These are phyloP conservation scores for Bombyx mandarina DNA, from an alignment of 1,140 invertebrate species.

Conservation along the genomic window DNA sequence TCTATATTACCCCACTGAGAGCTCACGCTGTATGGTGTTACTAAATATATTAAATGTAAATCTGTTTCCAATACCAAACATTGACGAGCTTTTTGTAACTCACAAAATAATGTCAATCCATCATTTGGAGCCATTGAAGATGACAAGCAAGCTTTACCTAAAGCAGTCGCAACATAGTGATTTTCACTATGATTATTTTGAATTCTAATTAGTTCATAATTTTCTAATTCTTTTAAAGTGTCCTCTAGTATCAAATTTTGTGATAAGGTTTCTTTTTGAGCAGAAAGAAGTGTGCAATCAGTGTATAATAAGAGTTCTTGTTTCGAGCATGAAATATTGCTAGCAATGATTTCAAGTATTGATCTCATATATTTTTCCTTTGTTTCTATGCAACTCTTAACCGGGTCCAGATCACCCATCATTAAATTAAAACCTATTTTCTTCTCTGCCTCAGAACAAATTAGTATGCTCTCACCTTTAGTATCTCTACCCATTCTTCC, in stretches of 20 bases:
- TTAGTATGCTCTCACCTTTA: constrained; percentile 90
- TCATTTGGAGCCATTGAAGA: constrained; percentile 95
- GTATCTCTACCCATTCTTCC: constrained; percentile 93
- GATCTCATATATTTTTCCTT: constrained; percentile 78
- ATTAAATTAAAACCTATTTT: constrained; percentile 79
- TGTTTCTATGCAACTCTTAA: constrained; percentile 86
- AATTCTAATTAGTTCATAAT: constrained; percentile 73
- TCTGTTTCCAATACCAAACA: constrained; percentile 95
- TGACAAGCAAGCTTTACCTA: constrained; percentile 93
- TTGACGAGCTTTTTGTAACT: constrained; percentile 90
- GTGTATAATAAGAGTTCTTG: constrained; percentile 85
- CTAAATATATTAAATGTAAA: constrained; percentile 94
- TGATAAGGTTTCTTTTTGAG: constrained; percentile 29
- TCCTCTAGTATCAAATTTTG: constrained; percentile 45
- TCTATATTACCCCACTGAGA: constrained; percentile 85
- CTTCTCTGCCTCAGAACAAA: constrained; percentile 86
- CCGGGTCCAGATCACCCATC: constrained; percentile 77
- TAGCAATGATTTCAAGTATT: constrained; percentile 88
- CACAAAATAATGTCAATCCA: constrained; percentile 88
- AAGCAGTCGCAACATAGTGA: constrained; percentile 83
- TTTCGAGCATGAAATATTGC: constrained; percentile 82
- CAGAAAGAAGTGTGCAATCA: constrained; percentile 80
- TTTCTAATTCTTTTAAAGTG: constrained; percentile 61
- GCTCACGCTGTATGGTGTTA: constrained; percentile 88
- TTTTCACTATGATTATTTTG: constrained; percentile 64